Evolutionary conservation across 2,888 invertebrate species (phyloP), one percentile per base, ranked within the genome.

Genomic region (Melanchra persicariae): DNA sequence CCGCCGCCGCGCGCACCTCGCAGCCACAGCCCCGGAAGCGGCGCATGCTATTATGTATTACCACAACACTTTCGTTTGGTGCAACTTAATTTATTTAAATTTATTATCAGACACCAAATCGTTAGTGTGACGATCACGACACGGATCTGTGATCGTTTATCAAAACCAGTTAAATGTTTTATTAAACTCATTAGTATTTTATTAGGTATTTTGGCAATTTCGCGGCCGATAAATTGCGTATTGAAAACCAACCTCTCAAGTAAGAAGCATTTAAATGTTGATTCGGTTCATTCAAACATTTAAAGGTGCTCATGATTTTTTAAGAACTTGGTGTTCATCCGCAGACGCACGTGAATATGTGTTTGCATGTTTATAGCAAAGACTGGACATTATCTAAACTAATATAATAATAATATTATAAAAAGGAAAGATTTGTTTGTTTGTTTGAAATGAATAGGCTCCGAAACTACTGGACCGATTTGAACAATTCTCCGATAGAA

Each of bases 1-100:
- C 58, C 65, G 68, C 61, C 52, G 43, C 58, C 65, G 68, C 61
- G 24, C 60, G 62, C 60, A 47, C 78, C 26, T 58, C 70, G 47
- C 70, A 72, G 55, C 76, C 81, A 63, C 76, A 70, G 83, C 73
- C 74, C 85, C 85, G 83, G 85, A 85, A 81, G 73, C 70, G 74
- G 47, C 64, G 64, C 65, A 67, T 59, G 49, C 72, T 72, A 81
- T 79, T 79, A 81, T 79, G 74, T 79, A 70, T 69, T 66, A 74
- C 65, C 61, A 83, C 62, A 75, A 71, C 58, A 79, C 77, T 76
- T 79, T 83, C 79, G 45, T 76, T 78, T 57, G 22, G 59, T 67
- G n/a, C 54, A 71, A 70, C 49, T 47, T 57, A 67, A 69, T 67
- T 47, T 58, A 65, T 79, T 66, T 43, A 52, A 66, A 72, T 64